Percentiles rank a stretch among this genome's conserved stretches.
phyloP scores from a whole-genome alignment of 2,113 vertebrate genomes.

The Poecile atricapillus region DNA sequence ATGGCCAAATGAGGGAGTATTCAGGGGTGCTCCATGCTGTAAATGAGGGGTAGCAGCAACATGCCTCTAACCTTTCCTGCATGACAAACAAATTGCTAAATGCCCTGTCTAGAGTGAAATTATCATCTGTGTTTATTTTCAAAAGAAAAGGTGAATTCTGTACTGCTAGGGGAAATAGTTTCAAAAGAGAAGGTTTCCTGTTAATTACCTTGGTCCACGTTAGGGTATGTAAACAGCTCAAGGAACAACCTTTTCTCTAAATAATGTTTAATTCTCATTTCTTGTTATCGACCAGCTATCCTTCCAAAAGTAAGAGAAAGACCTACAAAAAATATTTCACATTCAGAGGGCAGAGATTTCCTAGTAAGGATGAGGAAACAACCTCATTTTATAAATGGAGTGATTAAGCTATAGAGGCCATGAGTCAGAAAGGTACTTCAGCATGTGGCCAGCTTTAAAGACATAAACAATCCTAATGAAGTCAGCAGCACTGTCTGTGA shows the following conservation, averaged over 20 bases:
- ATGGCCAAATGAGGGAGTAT: not conserved
- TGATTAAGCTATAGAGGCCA: conserved; percentile 33
- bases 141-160: conserved; percentile 16
- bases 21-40: accelerated
- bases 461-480: conserved; percentile 56
- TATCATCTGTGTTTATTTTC: not conserved
- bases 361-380: conserved; percentile 17
- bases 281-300: not conserved
- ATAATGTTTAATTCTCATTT: not conserved
- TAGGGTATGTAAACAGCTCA: not conserved
- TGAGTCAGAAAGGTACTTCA: conserved; percentile 57
- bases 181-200: not conserved
- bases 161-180: not conserved
- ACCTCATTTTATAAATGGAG: conserved; percentile 36
- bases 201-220: not conserved
- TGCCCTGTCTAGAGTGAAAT: not conserved
- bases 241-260: not conserved
- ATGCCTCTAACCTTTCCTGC: not conserved
- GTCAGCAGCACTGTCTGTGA: conserved; percentile 12
- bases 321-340: conserved; percentile 9
- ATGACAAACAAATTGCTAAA: not conserved
- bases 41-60: not conserved
- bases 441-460: not conserved
- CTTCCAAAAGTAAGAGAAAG: not conserved
- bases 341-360: conserved; percentile 32